Evolutionary conservation across 2,888 invertebrate species (phyloP), one percentile per base, ranked within the genome.

Genomic region (Troides helena): DNA sequence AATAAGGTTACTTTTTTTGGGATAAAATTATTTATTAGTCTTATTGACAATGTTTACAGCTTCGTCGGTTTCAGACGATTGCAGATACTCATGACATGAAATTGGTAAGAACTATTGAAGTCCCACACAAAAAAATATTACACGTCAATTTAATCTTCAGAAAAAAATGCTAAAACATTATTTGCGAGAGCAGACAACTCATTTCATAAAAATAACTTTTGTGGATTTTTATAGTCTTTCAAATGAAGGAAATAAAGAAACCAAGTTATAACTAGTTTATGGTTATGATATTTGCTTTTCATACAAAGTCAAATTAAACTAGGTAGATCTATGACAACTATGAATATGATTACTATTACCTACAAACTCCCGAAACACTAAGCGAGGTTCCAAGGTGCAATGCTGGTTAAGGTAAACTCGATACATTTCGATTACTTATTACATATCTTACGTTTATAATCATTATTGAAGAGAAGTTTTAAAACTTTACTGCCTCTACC

Each of bases 401-500:
- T 57, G 21, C 14, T 23, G 21, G 23, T 58, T 58, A n/a, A 14
- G 46, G 23, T 67, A 67, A 67, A 71, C 64, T 43, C 50, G 64
- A 65, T 61, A 71, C 21, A 46, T 61, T 67, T 71, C 61, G 46
- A 71, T 46, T 70, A 72, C 71, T 74, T 75, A 74, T 66, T 73
- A 71, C 71, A 73, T 68, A 73, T 72, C 73, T 74, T 75, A 75
- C n/a, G 62, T 69, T 73, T 76, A 74, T 72, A 69, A 69, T 75
- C 71, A 67, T 73, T 72, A 71, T 75, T 72, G 71, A 76, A 70
- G 74, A 73, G 73, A 72, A 58, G 68, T 63, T 72, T 66, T 46
- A 53, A 23, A 61, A 73, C 66, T 67, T 73, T 75, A 75, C 76
- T 75, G 76, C 75, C 66, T 72, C 74, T 74, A 75, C 71, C 67